Conservation (phyloP, 2,113 vertebrate species). For the Brachirus orientalis region DNA sequence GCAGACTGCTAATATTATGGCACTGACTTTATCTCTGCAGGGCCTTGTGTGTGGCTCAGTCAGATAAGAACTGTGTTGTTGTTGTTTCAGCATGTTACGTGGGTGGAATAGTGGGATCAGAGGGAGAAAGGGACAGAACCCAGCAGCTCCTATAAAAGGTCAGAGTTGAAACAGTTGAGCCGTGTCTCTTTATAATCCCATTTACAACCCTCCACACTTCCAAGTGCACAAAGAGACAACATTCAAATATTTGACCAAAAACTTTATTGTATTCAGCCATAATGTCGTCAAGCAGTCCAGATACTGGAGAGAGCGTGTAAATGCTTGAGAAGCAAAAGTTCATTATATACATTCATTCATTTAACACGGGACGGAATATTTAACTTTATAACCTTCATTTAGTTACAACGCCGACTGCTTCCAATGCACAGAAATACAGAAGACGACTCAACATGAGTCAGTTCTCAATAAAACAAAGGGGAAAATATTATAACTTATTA, state of each 20-base stretch:
- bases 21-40: conserved; percentile 33
- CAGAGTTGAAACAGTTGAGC: conserved; percentile 8
- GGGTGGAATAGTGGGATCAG: neutral
- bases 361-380: conserved; percentile 42
- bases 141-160: conserved; percentile 26
- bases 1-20: neutral
- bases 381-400: conserved; percentile 3
- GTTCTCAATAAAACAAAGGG: conserved; percentile 33
- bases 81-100: conserved; percentile 21
- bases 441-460: conserved; percentile 76
- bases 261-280: conserved; percentile 43
- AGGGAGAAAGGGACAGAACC: neutral
- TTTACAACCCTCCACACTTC: neutral
- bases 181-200: neutral
- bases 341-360: conserved; percentile 59
- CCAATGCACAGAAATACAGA: conserved; percentile 41
- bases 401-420: neutral
- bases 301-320: conserved; percentile 84
- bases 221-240: neutral
- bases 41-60: conserved; percentile 7
- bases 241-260: neutral
- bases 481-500: neutral
- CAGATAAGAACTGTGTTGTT: conserved; percentile 39
- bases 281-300: conserved; percentile 76
- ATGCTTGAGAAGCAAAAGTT: conserved; percentile 39